Conservation (phyloP, 2,113 vertebrate species). For the Orientallactaga bullata region DNA sequence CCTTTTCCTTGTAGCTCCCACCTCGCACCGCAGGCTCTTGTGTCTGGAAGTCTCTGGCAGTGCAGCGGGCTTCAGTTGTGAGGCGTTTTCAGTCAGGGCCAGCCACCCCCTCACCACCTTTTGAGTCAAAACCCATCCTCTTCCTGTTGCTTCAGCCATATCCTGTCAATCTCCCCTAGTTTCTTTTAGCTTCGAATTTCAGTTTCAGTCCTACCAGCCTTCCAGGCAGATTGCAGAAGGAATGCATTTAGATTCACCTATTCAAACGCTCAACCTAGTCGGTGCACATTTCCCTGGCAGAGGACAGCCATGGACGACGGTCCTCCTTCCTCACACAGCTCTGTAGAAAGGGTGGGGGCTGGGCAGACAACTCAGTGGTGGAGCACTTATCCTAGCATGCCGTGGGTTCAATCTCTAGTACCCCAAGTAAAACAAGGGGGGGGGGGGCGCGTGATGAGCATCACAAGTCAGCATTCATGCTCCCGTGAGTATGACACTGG, state of each 20-base stretch:
- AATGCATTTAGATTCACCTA: background rate
- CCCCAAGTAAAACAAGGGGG: background rate
- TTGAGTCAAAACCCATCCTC: background rate
- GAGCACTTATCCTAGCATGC: background rate
- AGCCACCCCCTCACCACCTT: background rate
- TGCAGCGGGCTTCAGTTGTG: background rate
- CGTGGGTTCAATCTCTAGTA: background rate
- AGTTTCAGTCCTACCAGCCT: background rate
- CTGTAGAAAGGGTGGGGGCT: too few species aligned
- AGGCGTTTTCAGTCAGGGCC: background rate
- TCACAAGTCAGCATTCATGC: too few species aligned
- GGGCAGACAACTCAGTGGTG: background rate
- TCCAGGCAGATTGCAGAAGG: background rate
- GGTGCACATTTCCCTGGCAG: background rate
- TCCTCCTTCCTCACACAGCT: background rate
- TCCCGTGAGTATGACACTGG: background rate
- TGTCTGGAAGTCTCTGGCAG: background rate
- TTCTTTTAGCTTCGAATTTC: background rate
- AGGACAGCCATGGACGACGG: background rate
- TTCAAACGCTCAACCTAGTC: background rate
- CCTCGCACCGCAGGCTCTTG: slow-evolving; percentile 18
- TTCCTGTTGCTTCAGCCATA: background rate
- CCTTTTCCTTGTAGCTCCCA: background rate
- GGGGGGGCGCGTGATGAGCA: too few species aligned
- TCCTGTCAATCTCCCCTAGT: background rate